phyloP scores from a whole-genome alignment of 2,113 vertebrate species.

The Indicator maculatus region DNA sequence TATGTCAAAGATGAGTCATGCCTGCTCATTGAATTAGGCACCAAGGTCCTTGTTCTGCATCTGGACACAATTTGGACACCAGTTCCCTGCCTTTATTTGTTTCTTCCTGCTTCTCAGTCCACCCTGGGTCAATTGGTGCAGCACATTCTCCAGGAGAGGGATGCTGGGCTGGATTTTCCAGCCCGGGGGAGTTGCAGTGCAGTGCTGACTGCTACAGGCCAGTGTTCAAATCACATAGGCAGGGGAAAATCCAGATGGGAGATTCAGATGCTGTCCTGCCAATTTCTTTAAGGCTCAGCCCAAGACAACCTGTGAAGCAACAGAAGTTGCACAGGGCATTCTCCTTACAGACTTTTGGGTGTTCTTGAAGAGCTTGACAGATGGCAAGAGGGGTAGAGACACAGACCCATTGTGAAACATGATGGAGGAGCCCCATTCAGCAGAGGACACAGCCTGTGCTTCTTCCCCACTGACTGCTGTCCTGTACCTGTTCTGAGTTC shows the following conservation, averaged over 20 bases:
- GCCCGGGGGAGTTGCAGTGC: neutral
- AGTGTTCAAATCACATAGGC: neutral
- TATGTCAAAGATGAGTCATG: no score
- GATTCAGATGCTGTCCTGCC: neutral
- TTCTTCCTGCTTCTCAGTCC: neutral
- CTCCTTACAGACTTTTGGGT: accelerated
- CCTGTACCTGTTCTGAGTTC: conserved; percentile 90
- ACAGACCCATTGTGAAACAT: neutral
- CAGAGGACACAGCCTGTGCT: neutral
- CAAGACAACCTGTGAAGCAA: neutral
- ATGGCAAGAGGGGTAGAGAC: neutral
- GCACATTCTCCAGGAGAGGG: neutral
- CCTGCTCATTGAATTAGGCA: neutral
- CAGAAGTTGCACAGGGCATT: neutral
- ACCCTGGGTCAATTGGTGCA: neutral
- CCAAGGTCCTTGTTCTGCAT: neutral
- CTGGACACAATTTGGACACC: neutral
- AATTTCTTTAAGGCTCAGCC: neutral
- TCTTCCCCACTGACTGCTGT: neutral
- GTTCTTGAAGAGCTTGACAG: neutral
- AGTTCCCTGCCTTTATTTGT: neutral
- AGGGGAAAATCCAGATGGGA: neutral
- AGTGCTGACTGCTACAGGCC: neutral
- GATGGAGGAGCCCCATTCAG: neutral
- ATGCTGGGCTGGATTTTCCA: neutral